Evolutionary conservation across 2,113 vertebrate species (phyloP).

Genomic region (Picathartes gymnocephalus): DNA sequence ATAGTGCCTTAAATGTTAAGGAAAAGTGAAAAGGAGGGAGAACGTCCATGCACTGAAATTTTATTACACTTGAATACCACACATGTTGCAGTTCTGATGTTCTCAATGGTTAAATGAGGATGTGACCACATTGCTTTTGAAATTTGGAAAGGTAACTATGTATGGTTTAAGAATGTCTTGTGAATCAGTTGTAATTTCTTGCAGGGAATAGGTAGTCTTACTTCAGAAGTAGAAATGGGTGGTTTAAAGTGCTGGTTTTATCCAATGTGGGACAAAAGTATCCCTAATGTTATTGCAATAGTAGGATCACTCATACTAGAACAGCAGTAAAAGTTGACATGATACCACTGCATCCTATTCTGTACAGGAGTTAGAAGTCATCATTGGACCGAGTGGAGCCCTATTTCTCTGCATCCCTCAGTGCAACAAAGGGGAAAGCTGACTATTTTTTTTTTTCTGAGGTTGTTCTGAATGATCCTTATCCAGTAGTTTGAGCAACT

Average conservation of each 20-base stretch:
- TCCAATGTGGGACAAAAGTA: background rate
- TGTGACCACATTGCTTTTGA: background rate
- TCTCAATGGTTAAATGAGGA: background rate
- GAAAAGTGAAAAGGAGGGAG: background rate
- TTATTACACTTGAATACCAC: background rate
- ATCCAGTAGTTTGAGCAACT: background rate
- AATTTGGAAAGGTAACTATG: background rate
- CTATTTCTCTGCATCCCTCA: background rate
- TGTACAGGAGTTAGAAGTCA: background rate
- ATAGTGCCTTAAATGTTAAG: background rate
- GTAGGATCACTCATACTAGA: background rate
- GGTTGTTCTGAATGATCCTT: background rate
- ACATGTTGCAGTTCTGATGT: background rate
- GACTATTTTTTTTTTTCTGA: background rate
- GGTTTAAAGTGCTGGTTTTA: background rate
- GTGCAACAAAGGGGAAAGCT: background rate
- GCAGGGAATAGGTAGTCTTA: background rate
- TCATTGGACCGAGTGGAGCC: background rate
- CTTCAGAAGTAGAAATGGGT: background rate
- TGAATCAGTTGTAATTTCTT: background rate
- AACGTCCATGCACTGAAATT: background rate
- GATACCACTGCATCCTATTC: background rate
- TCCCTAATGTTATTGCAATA: background rate
- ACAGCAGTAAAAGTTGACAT: background rate
- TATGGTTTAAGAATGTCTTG: background rate